phyloP scores from a whole-genome alignment of 2,113 vertebrate genomes.

The Megaceryle torquata region DNA sequence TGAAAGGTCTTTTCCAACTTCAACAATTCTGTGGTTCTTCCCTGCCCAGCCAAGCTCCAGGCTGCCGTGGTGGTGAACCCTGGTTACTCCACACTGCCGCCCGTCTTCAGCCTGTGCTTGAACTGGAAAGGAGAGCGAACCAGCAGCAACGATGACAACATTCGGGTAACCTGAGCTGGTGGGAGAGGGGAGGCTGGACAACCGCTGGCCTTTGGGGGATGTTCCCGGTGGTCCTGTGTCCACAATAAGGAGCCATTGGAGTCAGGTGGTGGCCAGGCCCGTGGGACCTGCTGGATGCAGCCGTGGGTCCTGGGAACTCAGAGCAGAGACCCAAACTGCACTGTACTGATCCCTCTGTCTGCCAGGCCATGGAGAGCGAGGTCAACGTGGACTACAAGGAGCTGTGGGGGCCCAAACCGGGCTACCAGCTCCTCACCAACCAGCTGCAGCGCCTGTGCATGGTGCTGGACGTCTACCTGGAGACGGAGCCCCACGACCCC shows the following conservation, averaged over 20 bases:
- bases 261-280: neutral
- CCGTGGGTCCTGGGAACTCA: neutral
- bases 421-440: constrained; percentile 96
- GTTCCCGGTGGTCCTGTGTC: neutral
- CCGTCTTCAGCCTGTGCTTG: constrained; percentile 91
- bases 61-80: constrained; percentile 89
- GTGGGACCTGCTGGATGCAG: fast-evolving
- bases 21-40: neutral
- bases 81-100: constrained; percentile 87
- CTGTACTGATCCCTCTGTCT: fast-evolving
- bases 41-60: constrained; percentile 85
- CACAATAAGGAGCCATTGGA: fast-evolving
- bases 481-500: constrained; percentile 91
- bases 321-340: neutral
- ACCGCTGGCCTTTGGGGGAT: fast-evolving
- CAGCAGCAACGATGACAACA: constrained; percentile 89
- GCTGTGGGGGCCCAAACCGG: constrained; percentile 85
- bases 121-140: constrained; percentile 95
- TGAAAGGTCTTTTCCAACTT: no score
- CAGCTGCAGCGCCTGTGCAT: constrained; percentile 92
- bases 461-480: constrained; percentile 92
- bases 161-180: constrained; percentile 74
- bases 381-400: constrained; percentile 91
- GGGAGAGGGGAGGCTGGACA: neutral
- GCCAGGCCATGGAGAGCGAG: constrained; percentile 93